Base-by-base conservation (phyloP, 2,888 invertebrate genomes). In the Synanthedon myopaeformis region DNA sequence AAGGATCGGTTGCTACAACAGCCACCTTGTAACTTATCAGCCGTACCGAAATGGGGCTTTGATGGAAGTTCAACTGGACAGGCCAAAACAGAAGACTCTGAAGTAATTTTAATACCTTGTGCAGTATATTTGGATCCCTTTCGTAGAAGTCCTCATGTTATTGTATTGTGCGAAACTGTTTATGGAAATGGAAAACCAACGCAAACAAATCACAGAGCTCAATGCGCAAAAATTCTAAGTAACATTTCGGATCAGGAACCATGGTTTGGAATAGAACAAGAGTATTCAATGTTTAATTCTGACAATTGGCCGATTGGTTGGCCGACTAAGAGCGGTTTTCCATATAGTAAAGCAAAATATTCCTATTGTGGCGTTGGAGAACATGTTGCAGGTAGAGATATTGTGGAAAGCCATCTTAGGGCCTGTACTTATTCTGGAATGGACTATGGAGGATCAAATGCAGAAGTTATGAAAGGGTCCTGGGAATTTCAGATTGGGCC, bases 401-500 rank as follows among this genome's bases (percentile, higher is more conserved):
- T 99, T 59, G 96, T 96, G 13, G 98, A 98, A 80, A 94, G 97
- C 42, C 99, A 99, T 72, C 79, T 88, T 0, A 73, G 86, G 60
- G 89, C 97, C 10, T 97, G 97, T 69, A 82, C 99, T 54, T 98
- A 97, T 74, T 94, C 98, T 53, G 98, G 98, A 48, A 90, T 99
- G 66, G 94, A 94, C 66, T 94, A 97, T 62, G 90, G 93, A 53
- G 99, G 99, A 50, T 94, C 94, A 52, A 99, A 99, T 79, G 98
- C 98, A n/a, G 98, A 99, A 88, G 98, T 97, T 35, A 98, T 98
- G 98, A 97, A 97, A 48, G 94, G 96, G 13, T 97, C 96, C 82
- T 95, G 94, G 94, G 94, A 94, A 77, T 95, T 90, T 80, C 96
- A 96, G 84, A 92, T 97, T 12, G 97, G 97, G n/a, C 95, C 96